phyloP scores from a whole-genome alignment of 2,113 vertebrate genomes.

The Amphiprion percula region DNA sequence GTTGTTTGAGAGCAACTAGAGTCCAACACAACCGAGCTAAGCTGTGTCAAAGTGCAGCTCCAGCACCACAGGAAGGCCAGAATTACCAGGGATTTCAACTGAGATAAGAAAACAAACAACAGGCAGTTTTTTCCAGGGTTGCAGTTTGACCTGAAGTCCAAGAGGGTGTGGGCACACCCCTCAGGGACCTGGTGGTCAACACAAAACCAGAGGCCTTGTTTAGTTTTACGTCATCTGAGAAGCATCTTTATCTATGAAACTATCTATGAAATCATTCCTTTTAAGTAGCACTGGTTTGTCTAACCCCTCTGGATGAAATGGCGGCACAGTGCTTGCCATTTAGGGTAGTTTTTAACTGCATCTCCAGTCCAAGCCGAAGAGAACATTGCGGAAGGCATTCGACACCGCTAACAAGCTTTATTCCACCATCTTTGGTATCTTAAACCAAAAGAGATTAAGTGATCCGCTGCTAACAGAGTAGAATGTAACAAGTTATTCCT shows the following conservation, averaged over 20 bases:
- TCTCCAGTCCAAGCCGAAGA: conserved; percentile 40
- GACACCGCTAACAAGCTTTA: conserved; percentile 55
- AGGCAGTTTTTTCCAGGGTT: conserved; percentile 47
- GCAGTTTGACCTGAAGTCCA: conserved; percentile 52
- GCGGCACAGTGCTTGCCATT: conserved; percentile 57
- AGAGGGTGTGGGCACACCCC: conserved; percentile 51
- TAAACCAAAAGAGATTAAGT: conserved; percentile 53
- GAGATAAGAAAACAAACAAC: conserved; percentile 75
- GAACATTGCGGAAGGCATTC: conserved; percentile 54
- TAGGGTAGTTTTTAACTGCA: conserved; percentile 68
- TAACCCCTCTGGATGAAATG: conserved; percentile 44
- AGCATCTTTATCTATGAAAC: conserved; percentile 56
- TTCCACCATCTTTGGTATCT: conserved; percentile 51
- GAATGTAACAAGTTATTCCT: conserved; percentile 57
- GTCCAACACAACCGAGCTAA: background rate
- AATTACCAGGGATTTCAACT: conserved; percentile 69
- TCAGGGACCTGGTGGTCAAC: conserved; percentile 30
- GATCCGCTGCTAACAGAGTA: conserved; percentile 42
- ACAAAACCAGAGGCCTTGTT: conserved; percentile 38
- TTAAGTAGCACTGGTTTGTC: conserved; percentile 42
- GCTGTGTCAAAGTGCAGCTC: conserved; percentile 40
- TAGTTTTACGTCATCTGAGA: conserved; percentile 53
- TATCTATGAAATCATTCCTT: conserved; percentile 31
- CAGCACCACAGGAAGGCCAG: conserved; percentile 58
- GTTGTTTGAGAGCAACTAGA: conserved; percentile 4